Evolutionary conservation across 2,113 vertebrate genomes (phyloP), one percentile per base, ranked within the genome.

Genomic region (Pungitius pungitius): DNA sequence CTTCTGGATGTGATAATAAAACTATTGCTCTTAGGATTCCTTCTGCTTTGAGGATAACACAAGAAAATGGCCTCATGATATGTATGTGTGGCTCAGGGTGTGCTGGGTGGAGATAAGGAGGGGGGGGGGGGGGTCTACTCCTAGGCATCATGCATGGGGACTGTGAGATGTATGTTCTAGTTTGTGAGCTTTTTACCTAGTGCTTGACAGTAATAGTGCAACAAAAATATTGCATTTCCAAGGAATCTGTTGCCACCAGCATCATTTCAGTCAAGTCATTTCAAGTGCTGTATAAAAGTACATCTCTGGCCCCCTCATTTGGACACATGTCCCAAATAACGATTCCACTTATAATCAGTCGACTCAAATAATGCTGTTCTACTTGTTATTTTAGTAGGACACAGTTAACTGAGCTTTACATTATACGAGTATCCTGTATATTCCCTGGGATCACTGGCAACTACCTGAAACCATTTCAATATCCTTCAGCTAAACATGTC

Each of bases 401-500:
- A 75, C 6, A 72, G 72, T 61, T 9, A 71, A 64, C 17, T 45
- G 12, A 6, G 51, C 26, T 57, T 15, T 40, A 39, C 45, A 59
- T 55, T 11, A 39, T 59, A 47, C 37, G 4, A 75, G n/a, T 37
- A 27, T 49, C 37, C 64, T 61, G 39, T n/a, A 17, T 24, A 51
- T 42, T 18, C 59, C 11, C n/a, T 10, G 1, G 35, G 66, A 66
- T 43, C 42, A 39, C 30, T 69, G 74, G 67, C 27, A 74, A 45
- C 33, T 51, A 33, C 62, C 59, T 77, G 17, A 42, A 62, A 64
- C 57, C 52, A 61, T 15, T 33, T 58, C 43, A 52, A 51, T 37
- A 58, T 59, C 59, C 51, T n/a, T 57, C 37, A 68, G 67, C 60
- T 68, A 78, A 73, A 78, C 12, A 61, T 55, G 73, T 70, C 37